Base-by-base conservation (phyloP, 2,113 vertebrate genomes). In the Vidua chalybeata region DNA sequence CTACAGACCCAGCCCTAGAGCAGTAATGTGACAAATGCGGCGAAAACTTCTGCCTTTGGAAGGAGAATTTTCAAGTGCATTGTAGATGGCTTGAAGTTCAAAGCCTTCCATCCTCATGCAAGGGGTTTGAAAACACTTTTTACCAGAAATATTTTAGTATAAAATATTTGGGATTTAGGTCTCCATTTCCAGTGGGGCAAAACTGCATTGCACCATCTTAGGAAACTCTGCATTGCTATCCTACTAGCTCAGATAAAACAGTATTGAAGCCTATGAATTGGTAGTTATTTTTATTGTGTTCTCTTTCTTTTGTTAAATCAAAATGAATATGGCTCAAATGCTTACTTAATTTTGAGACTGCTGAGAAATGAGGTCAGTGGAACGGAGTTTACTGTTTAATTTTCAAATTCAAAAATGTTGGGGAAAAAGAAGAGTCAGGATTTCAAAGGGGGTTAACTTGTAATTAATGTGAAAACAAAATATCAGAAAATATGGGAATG, bases 11-110 rank as follows among this genome's bases (percentile, higher is more conserved):
- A 23, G 55, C 62, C 26, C 39, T 26, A 0, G 11, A 22, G 46
- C 62, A 1, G 0, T 3, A 20, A 37, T 2, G n/a, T 28, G 19
- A 17, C 48, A 33, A 49, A 66, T 23, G 16, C 33, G 28, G 27
- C 8, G 5, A 63, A 21, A 9, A 0, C 27, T 59, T 41, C 15
- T 6, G 7, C 12, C 31, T 24, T 74, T 15, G 41, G 17, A 74
- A 68, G 39, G 14, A 52, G 58, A 49, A 26, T 13, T 52, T n/a
- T 27, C 14, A 68, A 49, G 26, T 24, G 27, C 3, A 0, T 77
- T 81, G 33, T 35, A 77, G 55, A 15, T n/a, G 33, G 16, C 46
- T 75, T 81, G 68, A 63, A 68, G 66, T 48, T 72, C 55, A 79
- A 19, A 74, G 43, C 30, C 28, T 83, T 87, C 61, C 2, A 6